Conservation (phyloP, 2,797 vertebrate species). For the Liasis olivaceus region DNA sequence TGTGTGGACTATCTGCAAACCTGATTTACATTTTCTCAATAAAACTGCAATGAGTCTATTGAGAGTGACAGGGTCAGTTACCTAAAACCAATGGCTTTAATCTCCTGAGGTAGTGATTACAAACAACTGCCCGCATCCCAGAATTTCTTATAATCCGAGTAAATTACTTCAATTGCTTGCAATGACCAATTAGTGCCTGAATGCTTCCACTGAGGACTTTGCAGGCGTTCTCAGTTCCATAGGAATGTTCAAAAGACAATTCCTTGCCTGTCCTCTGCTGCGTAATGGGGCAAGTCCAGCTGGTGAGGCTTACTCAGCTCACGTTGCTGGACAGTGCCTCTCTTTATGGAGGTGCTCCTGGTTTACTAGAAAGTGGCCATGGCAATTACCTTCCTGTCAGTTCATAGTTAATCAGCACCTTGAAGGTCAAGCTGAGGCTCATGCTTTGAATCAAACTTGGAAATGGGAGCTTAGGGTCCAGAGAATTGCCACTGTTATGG, state of each 20-base stretch:
- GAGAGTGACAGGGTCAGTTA: conserved; percentile 71
- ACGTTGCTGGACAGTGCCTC: conserved; percentile 20
- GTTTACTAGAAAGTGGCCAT: not conserved
- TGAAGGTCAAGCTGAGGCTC: not conserved
- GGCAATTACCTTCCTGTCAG: not conserved
- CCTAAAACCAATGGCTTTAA: conserved; percentile 74
- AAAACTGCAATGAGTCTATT: conserved; percentile 67
- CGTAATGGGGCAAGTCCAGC: conserved; percentile 37
- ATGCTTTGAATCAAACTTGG: not conserved
- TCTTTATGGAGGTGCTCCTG: not conserved
- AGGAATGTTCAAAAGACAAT: conserved; percentile 64
- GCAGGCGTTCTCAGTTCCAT: conserved; percentile 69
- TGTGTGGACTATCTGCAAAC: conserved; percentile 48
- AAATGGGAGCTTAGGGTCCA: not conserved
- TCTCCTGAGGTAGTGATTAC: conserved; percentile 77
- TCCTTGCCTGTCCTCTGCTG: conserved; percentile 48
- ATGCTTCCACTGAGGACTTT: conserved; percentile 75
- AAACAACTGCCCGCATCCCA: conserved; percentile 74
- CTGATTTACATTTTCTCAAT: conserved; percentile 64
- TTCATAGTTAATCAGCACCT: not conserved
- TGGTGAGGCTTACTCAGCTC: not conserved
- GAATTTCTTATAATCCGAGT: conserved; percentile 81
- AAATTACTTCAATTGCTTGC: conserved; percentile 82
- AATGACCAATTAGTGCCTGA: conserved; percentile 80
- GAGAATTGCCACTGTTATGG: not conserved